Conservation (phyloP, 2,888 invertebrate genomes). For the Eucera pruinosa region DNA sequence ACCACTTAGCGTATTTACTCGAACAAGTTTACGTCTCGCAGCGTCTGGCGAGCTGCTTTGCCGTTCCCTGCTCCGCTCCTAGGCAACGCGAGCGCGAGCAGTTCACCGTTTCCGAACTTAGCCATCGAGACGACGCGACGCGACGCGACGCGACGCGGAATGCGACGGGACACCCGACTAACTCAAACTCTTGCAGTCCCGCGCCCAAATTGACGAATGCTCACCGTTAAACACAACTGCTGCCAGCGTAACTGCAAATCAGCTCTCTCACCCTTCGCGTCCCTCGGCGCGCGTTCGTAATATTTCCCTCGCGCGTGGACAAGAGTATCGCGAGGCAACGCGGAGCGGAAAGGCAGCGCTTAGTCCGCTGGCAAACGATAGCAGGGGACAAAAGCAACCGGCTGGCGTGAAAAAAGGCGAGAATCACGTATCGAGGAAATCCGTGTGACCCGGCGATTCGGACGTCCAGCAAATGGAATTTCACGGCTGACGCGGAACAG, state of each 20-base stretch:
- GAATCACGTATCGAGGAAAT: slow-evolving; percentile 54
- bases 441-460: slow-evolving; percentile 49
- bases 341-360: not conserved
- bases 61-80: slow-evolving; percentile 36
- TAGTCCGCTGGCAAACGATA: too few relatives aligned
- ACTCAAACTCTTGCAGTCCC: slow-evolving; percentile 46
- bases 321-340: not conserved
- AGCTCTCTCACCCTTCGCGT: too few relatives aligned
- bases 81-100: slow-evolving; percentile 54
- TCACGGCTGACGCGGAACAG: slow-evolving; percentile 37
- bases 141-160: not conserved
- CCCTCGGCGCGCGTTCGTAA: too few relatives aligned
- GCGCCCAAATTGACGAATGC: slow-evolving; percentile 69
- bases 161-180: not conserved
- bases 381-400: too few relatives aligned
- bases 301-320: too few relatives aligned
- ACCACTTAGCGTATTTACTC: slow-evolving; percentile 66
- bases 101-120: slow-evolving; percentile 61
- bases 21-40: slow-evolving; percentile 57
- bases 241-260: slow-evolving; percentile 50
- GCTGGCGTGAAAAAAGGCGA: slow-evolving; percentile 5
- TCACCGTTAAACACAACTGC: slow-evolving; percentile 60
- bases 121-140: slow-evolving; percentile 48
- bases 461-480: slow-evolving; percentile 55
- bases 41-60: slow-evolving; percentile 43